These are phyloP conservation scores for Polyommatus iphigenia DNA, from an alignment of 2,888 invertebrate genomes.

Conservation along the genomic window DNA sequence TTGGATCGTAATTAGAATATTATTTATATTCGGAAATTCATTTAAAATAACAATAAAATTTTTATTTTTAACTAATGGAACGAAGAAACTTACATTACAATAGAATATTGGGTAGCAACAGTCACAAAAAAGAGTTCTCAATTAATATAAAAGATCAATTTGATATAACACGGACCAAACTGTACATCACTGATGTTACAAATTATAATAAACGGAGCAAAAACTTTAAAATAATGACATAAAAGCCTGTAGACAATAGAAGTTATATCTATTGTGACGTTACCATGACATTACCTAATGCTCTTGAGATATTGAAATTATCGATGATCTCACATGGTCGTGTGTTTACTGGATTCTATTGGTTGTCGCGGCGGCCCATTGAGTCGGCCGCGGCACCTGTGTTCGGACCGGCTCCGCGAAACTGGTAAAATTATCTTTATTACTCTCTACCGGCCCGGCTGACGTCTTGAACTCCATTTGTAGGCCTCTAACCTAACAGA, in stretches of 20 bases:
- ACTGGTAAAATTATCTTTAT: conserved; percentile 64
- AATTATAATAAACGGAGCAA: background rate
- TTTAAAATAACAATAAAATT: background rate
- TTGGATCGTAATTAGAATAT: conserved; percentile 1
- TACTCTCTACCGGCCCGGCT: conserved; percentile 46
- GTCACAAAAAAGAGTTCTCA: background rate
- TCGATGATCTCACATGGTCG: conserved; percentile 48
- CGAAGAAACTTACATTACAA: background rate
- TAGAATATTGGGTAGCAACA: background rate
- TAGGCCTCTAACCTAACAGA: conserved; percentile 10
- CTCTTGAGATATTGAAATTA: conserved; percentile 45
- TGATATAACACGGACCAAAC: background rate
- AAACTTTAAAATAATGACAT: background rate
- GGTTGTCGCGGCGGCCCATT: conserved; percentile 49
- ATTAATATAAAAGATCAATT: background rate
- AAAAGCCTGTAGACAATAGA: background rate
- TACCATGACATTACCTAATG: conserved; percentile 30
- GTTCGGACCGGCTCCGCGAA: conserved; percentile 66
- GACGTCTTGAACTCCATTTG: conserved; percentile 47
- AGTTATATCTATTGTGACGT: too few relatives aligned
- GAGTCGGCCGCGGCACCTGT: conserved; percentile 62
- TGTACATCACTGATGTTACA: background rate
- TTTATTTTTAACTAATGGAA: background rate
- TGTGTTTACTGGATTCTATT: conserved; percentile 49
- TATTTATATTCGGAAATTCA: background rate